These are phyloP conservation scores for Solen grandis DNA, from an alignment of 1,140 invertebrate species.

Conservation along the genomic window DNA sequence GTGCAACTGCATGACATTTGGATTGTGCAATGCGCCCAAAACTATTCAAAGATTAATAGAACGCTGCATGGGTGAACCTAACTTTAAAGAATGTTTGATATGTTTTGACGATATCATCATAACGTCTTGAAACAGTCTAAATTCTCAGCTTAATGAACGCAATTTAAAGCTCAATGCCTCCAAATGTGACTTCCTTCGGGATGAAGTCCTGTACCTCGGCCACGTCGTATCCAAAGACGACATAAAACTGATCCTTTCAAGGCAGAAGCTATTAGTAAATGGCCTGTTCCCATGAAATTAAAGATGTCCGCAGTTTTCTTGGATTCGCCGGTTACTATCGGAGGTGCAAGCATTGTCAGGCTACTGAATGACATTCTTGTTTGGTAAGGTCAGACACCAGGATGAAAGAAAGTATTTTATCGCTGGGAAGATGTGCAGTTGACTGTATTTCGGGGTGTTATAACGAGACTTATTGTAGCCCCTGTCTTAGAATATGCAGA, in stretches of 20 bases:
- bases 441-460: background rate
- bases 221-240: no score
- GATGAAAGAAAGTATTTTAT: background rate
- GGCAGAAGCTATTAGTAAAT: constrained; percentile 71
- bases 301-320: background rate
- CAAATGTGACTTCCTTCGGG: no score
- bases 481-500: constrained; percentile 5
- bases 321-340: constrained; percentile 1
- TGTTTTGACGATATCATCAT: constrained; percentile 63
- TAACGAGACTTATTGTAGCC: background rate
- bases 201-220: no score
- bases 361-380: background rate
- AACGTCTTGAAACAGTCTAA: constrained; percentile 36
- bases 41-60: constrained; percentile 69
- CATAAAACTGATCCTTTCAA: constrained; percentile 80
- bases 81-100: no score
- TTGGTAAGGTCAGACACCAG: background rate
- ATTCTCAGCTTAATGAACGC: no score
- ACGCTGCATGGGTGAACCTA: constrained; percentile 27
- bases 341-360: background rate
- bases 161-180: no score
- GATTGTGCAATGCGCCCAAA: constrained; percentile 55
- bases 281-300: constrained; percentile 17
- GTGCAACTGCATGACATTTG: constrained; percentile 56
- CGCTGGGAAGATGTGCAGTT: background rate